These are phyloP conservation scores for Scartelaos histophorus DNA, from an alignment of 2,113 vertebrate species.

Conservation along the genomic window DNA sequence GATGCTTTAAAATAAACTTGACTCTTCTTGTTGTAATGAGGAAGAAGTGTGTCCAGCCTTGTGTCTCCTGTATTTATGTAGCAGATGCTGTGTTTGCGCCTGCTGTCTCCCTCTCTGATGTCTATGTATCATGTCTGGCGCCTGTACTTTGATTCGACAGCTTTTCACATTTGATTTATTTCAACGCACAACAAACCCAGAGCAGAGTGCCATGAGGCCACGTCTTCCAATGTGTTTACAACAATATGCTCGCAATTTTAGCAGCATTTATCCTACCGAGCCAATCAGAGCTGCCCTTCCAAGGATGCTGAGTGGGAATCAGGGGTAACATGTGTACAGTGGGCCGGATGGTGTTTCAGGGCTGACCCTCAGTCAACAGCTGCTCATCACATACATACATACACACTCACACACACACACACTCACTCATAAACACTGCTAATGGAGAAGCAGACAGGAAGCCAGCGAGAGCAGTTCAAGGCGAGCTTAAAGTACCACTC, in stretches of 20 bases:
- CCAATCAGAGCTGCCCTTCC: constrained; percentile 66
- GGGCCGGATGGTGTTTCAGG: constrained; percentile 56
- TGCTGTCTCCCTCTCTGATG: constrained; percentile 17
- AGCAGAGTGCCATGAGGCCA: constrained; percentile 60
- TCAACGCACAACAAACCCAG: constrained; percentile 58
- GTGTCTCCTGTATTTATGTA: constrained; percentile 23
- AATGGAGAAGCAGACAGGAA: constrained; percentile 33
- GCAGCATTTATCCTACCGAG: constrained; percentile 56
- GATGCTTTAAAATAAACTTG: neutral
- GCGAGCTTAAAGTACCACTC: constrained; percentile 16
- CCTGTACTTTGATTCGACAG: constrained; percentile 55
- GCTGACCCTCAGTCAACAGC: constrained; percentile 50
- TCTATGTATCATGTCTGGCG: constrained; percentile 46
- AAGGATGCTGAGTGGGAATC: constrained; percentile 67
- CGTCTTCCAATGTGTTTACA: constrained; percentile 65
- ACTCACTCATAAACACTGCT: constrained; percentile 21
- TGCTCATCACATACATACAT: constrained; percentile 33
- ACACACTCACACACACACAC: neutral
- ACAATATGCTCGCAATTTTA: constrained; percentile 73
- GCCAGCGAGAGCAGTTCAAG: constrained; percentile 43
- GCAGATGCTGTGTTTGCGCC: constrained; percentile 36
- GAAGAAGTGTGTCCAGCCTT: constrained; percentile 13
- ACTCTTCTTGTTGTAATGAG: neutral
- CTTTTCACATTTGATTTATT: constrained; percentile 65
- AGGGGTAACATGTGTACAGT: constrained; percentile 60